Evolutionary conservation across 2,113 vertebrate genomes (phyloP), one percentile per base, ranked within the genome.

Genomic region (Isurus oxyrinchus): DNA sequence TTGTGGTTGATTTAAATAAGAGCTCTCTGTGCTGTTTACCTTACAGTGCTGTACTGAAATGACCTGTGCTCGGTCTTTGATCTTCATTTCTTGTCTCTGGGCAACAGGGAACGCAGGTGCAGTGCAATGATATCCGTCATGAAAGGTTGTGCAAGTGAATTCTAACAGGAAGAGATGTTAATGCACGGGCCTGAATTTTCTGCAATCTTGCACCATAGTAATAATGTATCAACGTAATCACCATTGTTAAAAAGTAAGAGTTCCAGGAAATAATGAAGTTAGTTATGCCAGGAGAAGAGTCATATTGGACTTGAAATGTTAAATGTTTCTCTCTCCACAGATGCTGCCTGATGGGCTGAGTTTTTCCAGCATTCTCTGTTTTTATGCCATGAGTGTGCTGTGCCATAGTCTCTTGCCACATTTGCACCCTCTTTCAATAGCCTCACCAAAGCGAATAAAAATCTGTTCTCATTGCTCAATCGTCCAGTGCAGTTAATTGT

Each of bases 1-100:
- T 57, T 93, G 57, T n/a, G 55, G 59, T 93, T 61, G 59, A n/a
- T 61, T n/a, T 93, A 63, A 93, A 93, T 21, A n/a, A 93, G 90
- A 63, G 59, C 35, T 16, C 35, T 93, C 35, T 61, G 57, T 93
- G 90, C 57, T 63, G 57, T 93, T 93, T 61, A 93, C 59, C 57
- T 63, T 63, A 63, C 57, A 61, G 63, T 31, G 23, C 35, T 63
- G 31, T 63, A 35, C 57, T 63, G 35, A 63, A 59, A 61, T 93
- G 90, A 61, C 57, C 27, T 93, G 57, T 40, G 59, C 6, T 23
- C 90, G 63, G 35, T 59, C 90, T 93, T 61, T 35, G 35, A n/a
- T 53, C 44, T 95, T 69, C 66, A 69, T 14, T 53, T 25, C 66
- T 95, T 69, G 61, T 69, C 63, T 95, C 93, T 25, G 31, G 94